Base-by-base conservation (phyloP, 2,888 invertebrate species). In the Hypomecis atomaria region DNA sequence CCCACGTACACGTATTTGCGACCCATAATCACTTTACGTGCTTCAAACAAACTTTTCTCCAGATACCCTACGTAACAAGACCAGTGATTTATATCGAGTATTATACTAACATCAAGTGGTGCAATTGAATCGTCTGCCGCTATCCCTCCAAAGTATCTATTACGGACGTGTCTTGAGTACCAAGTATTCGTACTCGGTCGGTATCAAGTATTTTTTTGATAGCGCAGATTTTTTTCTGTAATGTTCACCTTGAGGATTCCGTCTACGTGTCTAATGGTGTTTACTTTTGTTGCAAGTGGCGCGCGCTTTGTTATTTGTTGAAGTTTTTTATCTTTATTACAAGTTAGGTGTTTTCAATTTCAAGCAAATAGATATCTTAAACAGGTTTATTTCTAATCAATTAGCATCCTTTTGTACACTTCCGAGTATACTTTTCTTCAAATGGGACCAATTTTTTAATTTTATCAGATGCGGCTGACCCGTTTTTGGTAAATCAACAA, bases 121-220 rank as follows among this genome's bases (percentile, higher is more conserved):
- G 80, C 85, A 87, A 87, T 86, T 85, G 86, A 86, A 87, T 84
- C 85, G 84, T 78, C 83, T 76, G 71, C 73, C 75, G 76, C 82
- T 80, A 84, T 84, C 79, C 84, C 75, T 71, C 76, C 75, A 81
- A 85, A 86, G 86, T 85, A 85, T 84, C 87, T 87, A 87, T 86
- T 86, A 83, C 76, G 63, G 79, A 86, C 87, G 87, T 87, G 87
- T 72, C 70, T 63, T 58, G 83, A 52, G 72, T 84, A 78, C 77
- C 8, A 52, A 69, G 48, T 53, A 43, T 48, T 23, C 3, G 38
- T 55, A 66, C 64, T 71, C 70, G 59, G 36, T 71, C 76, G 76
- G 47, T 13, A 59, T 0, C 44, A 73, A 75, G 78, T 81, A 78
- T 79, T 80, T 78, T 49, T 55, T 45, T 33, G 13, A 50, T 13